These are phyloP conservation scores for Telmatochromis brichardi DNA, from an alignment of 2,113 vertebrate species.

Conservation along the genomic window DNA sequence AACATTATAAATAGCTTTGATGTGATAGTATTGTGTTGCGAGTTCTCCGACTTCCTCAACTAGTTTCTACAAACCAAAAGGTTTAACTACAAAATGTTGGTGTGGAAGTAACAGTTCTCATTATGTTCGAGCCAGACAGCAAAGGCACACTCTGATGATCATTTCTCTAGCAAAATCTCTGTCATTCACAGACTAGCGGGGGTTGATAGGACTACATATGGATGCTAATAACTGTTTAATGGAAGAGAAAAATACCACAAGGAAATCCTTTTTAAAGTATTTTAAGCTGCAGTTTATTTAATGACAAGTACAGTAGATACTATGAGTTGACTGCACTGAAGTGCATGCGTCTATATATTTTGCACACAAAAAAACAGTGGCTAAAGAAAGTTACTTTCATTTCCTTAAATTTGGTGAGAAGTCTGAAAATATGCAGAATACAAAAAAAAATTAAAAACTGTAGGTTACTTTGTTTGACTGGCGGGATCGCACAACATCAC, in stretches of 20 bases:
- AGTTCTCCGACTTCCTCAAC: not conserved
- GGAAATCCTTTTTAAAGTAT: not conserved
- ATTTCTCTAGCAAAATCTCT: not conserved
- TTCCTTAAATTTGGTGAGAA: not conserved
- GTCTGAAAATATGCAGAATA: not conserved
- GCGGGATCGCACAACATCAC: rapidly evolving
- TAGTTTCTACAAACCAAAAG: not conserved
- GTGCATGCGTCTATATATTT: not conserved
- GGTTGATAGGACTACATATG: not conserved
- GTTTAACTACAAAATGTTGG: not conserved
- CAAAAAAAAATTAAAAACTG: not conserved
- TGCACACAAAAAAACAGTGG: not conserved
- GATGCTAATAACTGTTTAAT: not conserved
- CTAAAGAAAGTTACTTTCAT: not conserved
- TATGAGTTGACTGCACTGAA: not conserved
- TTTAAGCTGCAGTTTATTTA: not conserved
- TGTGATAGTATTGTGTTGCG: not conserved
- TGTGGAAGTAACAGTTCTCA: not conserved
- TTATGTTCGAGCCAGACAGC: not conserved
- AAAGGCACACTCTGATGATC: not conserved
- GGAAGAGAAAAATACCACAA: rapidly evolving
- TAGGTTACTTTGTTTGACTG: not conserved
- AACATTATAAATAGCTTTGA: not conserved
- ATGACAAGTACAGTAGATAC: not conserved
- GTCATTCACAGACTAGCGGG: not conserved